A percentile compares a stretch with the other conserved stretches of the same genome.
phyloP scores from a whole-genome alignment of 2,113 vertebrate genomes.

The Pandion haliaetus region DNA sequence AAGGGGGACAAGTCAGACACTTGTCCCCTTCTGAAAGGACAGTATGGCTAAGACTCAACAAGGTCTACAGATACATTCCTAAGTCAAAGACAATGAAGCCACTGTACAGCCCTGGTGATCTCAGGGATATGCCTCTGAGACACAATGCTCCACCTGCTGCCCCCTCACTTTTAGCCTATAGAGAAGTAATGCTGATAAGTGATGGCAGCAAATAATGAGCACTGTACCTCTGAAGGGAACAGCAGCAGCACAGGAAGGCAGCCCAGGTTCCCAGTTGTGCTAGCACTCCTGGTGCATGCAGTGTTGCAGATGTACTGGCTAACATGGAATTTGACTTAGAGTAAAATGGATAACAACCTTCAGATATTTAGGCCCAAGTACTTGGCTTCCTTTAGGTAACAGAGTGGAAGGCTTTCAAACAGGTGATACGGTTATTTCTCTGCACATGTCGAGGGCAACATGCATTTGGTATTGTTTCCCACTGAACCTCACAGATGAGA shows the following conservation, averaged over 20 bases:
- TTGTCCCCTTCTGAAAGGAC: not conserved
- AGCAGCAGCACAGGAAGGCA: not conserved
- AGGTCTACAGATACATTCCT: not conserved
- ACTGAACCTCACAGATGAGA: not conserved
- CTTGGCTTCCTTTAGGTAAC: not conserved
- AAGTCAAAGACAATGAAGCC: not conserved
- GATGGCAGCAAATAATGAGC: not conserved
- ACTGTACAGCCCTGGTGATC: not conserved
- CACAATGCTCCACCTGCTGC: not conserved
- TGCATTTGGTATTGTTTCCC: not conserved
- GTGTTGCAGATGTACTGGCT: not conserved
- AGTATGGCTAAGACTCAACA: not conserved
- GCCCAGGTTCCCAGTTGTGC: not conserved
- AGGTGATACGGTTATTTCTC: not conserved
- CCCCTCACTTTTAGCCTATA: not conserved
- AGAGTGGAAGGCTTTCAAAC: not conserved
- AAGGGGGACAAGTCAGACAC: not conserved
- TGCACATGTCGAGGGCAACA: not conserved
- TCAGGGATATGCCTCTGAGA: not conserved
- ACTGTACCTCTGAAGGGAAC: not conserved
- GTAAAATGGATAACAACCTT: not conserved
- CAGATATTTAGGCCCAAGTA: not conserved
- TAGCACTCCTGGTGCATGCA: not conserved
- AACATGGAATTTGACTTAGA: not conserved
- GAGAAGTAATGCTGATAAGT: not conserved